Evolutionary conservation across 64 coral and sea anemone genomes (phyloP).

Genomic region (Anthopleura sola): DNA sequence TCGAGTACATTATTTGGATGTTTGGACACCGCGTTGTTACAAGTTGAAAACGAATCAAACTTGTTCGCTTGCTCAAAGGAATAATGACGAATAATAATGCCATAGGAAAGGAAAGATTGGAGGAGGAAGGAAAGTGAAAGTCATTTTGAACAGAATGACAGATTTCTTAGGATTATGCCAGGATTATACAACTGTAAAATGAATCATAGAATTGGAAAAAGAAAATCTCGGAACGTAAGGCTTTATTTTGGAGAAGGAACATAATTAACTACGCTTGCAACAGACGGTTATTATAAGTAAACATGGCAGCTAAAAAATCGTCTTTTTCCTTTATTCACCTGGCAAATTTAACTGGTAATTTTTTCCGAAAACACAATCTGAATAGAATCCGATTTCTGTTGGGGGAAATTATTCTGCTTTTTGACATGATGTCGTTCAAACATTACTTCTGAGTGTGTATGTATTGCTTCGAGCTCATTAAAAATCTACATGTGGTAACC

Average conservation of each 20-base stretch:
- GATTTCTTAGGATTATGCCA: neutral
- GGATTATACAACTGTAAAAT: neutral
- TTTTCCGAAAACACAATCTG: neutral
- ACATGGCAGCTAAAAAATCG: neutral
- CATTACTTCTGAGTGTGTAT: neutral
- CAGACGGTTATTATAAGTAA: neutral
- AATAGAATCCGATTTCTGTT: neutral
- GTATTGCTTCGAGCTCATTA: conserved; percentile 10
- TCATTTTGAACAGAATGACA: neutral
- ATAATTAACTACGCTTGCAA: neutral
- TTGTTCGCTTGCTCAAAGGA: neutral
- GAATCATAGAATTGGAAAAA: too few relatives aligned
- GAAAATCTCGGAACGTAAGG: neutral
- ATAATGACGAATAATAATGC: neutral
- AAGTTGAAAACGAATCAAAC: neutral
- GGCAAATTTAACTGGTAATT: conserved; percentile 6
- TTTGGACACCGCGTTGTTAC: neutral
- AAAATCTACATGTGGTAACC: conserved; percentile 19
- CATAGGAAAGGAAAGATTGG: neutral
- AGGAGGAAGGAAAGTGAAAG: neutral
- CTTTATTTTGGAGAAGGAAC: neutral
- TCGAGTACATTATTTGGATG: neutral
- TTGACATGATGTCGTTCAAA: neutral
- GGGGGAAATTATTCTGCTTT: neutral
- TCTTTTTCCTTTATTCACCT: neutral